phyloP scores from a whole-genome alignment of 35 echinoderm and acorn worm species.

The Heliocidaris erythrogramma region DNA sequence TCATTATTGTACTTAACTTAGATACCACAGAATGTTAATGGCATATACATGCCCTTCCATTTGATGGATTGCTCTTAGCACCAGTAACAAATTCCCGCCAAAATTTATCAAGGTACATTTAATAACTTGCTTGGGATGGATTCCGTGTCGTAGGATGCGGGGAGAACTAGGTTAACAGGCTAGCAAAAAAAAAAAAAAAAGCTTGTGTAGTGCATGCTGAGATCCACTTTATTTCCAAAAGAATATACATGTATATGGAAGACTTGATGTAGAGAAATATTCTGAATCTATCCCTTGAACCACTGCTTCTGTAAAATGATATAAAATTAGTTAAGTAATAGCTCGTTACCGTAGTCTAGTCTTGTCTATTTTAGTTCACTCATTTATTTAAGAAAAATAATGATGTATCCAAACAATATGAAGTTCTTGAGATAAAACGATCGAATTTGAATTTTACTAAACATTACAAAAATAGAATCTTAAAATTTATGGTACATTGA shows the following conservation, averaged over 20 bases:
- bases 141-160: neutral
- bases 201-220: neutral
- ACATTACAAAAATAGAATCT: no score
- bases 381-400: no score
- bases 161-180: neutral
- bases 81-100: neutral
- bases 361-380: no score
- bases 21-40: neutral
- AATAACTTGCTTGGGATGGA: neutral
- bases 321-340: no score
- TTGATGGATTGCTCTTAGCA: constrained; percentile 1
- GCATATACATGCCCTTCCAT: neutral
- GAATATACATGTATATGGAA: neutral
- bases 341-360: no score
- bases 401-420: no score
- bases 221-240: neutral
- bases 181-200: neutral
- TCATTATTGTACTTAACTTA: constrained; percentile 5
- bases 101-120: neutral
- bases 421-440: no score
- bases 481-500: no score
- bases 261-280: neutral
- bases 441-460: no score
- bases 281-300: neutral
- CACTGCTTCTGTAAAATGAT: no score